phyloP scores from a whole-genome alignment of 2,797 vertebrate species.

The Helostoma temminkii region DNA sequence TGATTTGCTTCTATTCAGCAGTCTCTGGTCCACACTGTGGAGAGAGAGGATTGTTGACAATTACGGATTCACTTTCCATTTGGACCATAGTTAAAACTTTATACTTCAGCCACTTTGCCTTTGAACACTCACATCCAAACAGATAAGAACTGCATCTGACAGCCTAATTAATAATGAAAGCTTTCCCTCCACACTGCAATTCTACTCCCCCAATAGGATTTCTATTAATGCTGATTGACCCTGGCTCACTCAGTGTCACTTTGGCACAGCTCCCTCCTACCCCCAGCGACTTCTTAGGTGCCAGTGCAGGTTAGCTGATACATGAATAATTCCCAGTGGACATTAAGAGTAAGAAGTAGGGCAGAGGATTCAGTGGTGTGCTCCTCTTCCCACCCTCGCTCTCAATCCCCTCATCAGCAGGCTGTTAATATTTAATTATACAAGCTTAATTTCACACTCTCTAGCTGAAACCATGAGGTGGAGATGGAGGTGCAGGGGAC shows the following conservation, averaged over 20 bases:
- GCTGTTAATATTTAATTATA: conserved; percentile 86
- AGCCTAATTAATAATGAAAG: conserved; percentile 79
- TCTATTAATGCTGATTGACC: conserved; percentile 80
- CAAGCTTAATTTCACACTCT: conserved; percentile 77
- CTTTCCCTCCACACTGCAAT: conserved; percentile 62
- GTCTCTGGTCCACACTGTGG: conserved; percentile 8
- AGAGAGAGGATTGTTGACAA: conserved; percentile 30
- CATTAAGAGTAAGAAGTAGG: conserved; percentile 81
- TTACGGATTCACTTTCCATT: conserved; percentile 39
- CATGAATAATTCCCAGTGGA: conserved; percentile 79
- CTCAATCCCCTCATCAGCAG: conserved; percentile 80
- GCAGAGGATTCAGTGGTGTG: conserved; percentile 70
- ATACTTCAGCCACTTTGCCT: conserved; percentile 54
- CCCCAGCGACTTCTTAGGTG: conserved; percentile 66
- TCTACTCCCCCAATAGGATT: conserved; percentile 66
- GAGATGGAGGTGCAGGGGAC: conserved; percentile 55
- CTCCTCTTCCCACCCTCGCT: conserved; percentile 66
- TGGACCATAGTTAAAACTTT: conserved; percentile 35
- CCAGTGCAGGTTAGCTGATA: conserved; percentile 77
- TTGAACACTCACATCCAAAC: conserved; percentile 59
- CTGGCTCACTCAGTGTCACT: conserved; percentile 63
- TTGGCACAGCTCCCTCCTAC: conserved; percentile 65
- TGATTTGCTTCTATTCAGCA: conserved; percentile 23
- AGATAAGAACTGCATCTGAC: conserved; percentile 70
- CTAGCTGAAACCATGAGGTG: conserved; percentile 64